Conservation (phyloP, 2,797 vertebrate species). For the Sebastes taczanowskii region DNA sequence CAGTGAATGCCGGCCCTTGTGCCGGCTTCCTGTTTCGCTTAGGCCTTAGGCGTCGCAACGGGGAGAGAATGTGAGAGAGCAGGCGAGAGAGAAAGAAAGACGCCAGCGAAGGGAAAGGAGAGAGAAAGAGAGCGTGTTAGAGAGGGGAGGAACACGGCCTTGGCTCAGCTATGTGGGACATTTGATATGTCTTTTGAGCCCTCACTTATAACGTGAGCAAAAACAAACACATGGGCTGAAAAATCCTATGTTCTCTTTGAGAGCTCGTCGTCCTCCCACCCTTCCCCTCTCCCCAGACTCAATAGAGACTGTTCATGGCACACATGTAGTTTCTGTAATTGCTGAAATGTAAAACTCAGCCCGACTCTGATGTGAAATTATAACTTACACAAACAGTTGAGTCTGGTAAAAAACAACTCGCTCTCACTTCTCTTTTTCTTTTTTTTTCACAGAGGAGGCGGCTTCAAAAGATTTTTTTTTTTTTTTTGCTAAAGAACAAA, state of each 20-base stretch:
- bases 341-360: constrained; percentile 81
- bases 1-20: constrained; percentile 83
- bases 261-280: constrained; percentile 53
- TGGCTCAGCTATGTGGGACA: constrained; percentile 81
- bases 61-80: constrained; percentile 77
- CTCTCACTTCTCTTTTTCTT: constrained; percentile 72
- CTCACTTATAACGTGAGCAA: constrained; percentile 83
- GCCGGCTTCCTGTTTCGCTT: constrained; percentile 81
- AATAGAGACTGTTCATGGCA: constrained; percentile 82
- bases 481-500: constrained; percentile 58
- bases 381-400: constrained; percentile 80
- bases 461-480: constrained; percentile 64
- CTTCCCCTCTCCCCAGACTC: constrained; percentile 72
- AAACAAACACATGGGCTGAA: constrained; percentile 84
- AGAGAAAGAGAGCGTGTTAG: constrained; percentile 74
- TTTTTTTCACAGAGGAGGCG: constrained; percentile 24
- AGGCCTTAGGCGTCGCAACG: constrained; percentile 77
- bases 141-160: constrained; percentile 79
- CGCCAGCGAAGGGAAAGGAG: constrained; percentile 66
- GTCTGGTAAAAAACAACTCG: constrained; percentile 69
- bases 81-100: constrained; percentile 70
- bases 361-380: constrained; percentile 80
- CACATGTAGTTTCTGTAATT: constrained; percentile 81
- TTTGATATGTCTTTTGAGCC: constrained; percentile 85
- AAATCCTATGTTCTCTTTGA: constrained; percentile 79